These are phyloP conservation scores for Chymomyza procnemis DNA, from an alignment of 2,888 invertebrate species.

Conservation along the genomic window DNA sequence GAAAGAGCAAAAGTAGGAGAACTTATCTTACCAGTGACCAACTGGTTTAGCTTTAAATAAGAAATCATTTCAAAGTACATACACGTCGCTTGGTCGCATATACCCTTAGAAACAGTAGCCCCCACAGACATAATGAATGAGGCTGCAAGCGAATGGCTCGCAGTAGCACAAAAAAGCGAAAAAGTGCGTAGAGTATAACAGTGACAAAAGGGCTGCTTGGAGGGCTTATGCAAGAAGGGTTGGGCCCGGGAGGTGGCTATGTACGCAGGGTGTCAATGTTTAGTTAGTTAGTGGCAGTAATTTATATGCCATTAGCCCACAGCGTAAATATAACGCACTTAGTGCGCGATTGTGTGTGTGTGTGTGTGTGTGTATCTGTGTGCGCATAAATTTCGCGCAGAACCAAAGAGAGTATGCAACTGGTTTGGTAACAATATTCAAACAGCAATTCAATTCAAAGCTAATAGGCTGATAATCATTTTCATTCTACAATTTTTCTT, in stretches of 20 bases:
- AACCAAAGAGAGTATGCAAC: slow-evolving; percentile 57
- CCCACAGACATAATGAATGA: too few species aligned
- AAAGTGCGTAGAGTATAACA: not conserved
- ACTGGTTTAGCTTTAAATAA: too few species aligned
- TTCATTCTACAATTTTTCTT: not conserved
- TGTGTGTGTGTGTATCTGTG: not conserved
- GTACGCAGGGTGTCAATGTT: slow-evolving; percentile 17
- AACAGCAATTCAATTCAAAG: slow-evolving; percentile 7
- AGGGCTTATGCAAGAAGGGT: not conserved
- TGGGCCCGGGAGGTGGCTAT: not conserved
- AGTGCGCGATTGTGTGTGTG: not conserved
- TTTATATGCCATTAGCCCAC: slow-evolving; percentile 59
- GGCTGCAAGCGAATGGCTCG: too few species aligned
- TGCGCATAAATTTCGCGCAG: slow-evolving; percentile 38
- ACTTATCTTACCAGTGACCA: too few species aligned
- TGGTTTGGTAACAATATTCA: slow-evolving; percentile 50
- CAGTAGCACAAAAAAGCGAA: slow-evolving; percentile 3
- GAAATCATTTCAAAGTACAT: too few species aligned
- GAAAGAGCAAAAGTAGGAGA: too few species aligned
- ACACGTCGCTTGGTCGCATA: not conserved
- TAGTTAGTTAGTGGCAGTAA: slow-evolving; percentile 57
- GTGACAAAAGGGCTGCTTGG: not conserved
- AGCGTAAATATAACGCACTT: slow-evolving; percentile 49
- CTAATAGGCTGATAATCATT: not conserved
- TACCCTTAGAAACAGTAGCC: too few species aligned